Evolutionary conservation across 2,888 invertebrate genomes (phyloP).

Genomic region (Pseudoips prasinana): DNA sequence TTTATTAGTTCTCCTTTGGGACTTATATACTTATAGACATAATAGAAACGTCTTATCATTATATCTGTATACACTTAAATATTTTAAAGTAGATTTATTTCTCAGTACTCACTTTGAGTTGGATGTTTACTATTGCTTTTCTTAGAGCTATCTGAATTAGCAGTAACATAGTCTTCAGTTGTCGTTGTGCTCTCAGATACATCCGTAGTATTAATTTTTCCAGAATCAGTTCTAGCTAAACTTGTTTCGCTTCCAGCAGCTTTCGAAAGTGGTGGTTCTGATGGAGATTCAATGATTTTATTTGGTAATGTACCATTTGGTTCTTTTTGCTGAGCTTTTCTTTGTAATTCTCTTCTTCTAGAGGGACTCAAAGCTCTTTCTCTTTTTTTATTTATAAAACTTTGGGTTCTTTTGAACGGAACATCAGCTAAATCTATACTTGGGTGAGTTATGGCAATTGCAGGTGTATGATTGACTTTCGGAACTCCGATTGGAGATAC

Average conservation of each 20-base stretch:
- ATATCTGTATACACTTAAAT: background rate
- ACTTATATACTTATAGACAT: too few species aligned
- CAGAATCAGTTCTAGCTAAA: constrained; percentile 87
- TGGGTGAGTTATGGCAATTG: constrained; percentile 83
- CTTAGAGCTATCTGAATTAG: constrained; percentile 89
- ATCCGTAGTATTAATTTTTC: constrained; percentile 87
- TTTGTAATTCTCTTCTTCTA: constrained; percentile 72
- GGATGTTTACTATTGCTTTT: constrained; percentile 78
- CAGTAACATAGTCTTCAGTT: constrained; percentile 93
- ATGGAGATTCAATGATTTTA: constrained; percentile 63
- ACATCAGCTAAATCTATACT: constrained; percentile 74
- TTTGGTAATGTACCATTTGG: constrained; percentile 67
- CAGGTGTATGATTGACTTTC: constrained; percentile 71
- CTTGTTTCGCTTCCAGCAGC: constrained; percentile 64
- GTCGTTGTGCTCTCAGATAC: constrained; percentile 94
- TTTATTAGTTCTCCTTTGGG: too few species aligned
- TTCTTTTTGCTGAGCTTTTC: constrained; percentile 64
- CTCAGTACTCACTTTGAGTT: constrained; percentile 61
- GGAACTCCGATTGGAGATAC: constrained; percentile 50
- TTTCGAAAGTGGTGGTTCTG: constrained; percentile 59
- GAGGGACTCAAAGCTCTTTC: constrained; percentile 78
- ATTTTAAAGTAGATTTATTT: background rate
- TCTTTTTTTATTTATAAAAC: constrained; percentile 76
- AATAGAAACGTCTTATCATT: too few species aligned
- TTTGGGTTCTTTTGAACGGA: constrained; percentile 73